These are phyloP conservation scores for Achroia grisella DNA, from an alignment of 1,140 invertebrate genomes.

Conservation along the genomic window DNA sequence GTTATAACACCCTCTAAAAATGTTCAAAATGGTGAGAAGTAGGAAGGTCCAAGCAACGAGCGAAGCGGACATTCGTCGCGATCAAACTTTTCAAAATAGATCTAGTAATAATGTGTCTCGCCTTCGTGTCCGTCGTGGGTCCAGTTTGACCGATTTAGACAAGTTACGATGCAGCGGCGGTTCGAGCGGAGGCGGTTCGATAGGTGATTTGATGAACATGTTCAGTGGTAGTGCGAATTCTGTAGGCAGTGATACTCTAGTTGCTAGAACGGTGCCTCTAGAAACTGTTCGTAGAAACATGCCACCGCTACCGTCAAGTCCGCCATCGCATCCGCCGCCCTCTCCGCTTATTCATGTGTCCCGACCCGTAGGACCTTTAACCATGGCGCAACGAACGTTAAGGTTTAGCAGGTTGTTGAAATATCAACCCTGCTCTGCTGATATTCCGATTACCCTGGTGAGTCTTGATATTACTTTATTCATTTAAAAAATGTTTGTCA, in stretches of 20 bases:
- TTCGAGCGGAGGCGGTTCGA: conserved; percentile 77
- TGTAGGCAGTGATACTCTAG: conserved; percentile 77
- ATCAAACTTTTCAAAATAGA: conserved; percentile 33
- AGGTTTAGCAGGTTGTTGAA: conserved; percentile 78
- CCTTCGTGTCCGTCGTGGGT: conserved; percentile 78
- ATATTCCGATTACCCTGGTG: conserved; percentile 53
- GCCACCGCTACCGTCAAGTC: conserved; percentile 40
- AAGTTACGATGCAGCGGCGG: conserved; percentile 74
- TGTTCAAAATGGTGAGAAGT: conserved; percentile 44
- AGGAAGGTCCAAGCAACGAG: conserved; percentile 54
- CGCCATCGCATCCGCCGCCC: conserved; percentile 45
- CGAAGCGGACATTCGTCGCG: conserved; percentile 56
- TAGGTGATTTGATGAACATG: conserved; percentile 86
- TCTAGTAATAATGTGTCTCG: conserved; percentile 41
- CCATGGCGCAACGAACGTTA: conserved; percentile 78
- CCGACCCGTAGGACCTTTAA: conserved; percentile 63
- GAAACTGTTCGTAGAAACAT: conserved; percentile 78
- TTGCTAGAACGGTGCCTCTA: conserved; percentile 80
- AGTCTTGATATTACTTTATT: conserved; percentile 20
- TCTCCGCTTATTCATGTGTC: conserved; percentile 60
- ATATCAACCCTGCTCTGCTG: conserved; percentile 57
- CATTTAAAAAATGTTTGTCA: no score
- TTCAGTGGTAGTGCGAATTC: conserved; percentile 81
- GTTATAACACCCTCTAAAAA: conserved; percentile 6
- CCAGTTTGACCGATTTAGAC: conserved; percentile 82